Evolutionary conservation across 2,888 invertebrate species (phyloP).

Genomic region (Poecilobothrus nobilitatus): DNA sequence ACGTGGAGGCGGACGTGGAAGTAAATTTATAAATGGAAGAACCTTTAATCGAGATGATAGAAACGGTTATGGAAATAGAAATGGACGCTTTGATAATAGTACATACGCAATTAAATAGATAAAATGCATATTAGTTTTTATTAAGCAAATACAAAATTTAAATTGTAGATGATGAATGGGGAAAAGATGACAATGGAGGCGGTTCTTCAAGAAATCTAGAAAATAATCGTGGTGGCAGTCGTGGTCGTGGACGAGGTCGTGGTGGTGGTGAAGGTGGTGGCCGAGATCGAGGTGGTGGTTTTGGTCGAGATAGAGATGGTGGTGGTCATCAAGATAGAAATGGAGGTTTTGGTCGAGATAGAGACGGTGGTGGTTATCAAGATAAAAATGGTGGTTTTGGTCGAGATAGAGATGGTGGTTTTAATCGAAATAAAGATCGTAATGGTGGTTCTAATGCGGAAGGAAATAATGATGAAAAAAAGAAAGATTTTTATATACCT

Average conservation of each 20-base stretch:
- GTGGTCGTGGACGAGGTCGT: slow-evolving; percentile 21
- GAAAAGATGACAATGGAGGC: no score
- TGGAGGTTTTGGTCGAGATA: slow-evolving; percentile 37
- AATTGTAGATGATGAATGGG: slow-evolving; percentile 14
- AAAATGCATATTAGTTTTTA: no score
- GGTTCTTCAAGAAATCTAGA: no score
- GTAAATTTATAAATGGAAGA: slow-evolving; percentile 14
- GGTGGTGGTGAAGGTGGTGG: slow-evolving; percentile 23
- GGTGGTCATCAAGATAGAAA: slow-evolving; percentile 29
- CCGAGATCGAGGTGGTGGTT: slow-evolving; percentile 20
- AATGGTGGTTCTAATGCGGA: slow-evolving; percentile 18
- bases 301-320: neutral
- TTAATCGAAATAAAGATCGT: slow-evolving; percentile 17
- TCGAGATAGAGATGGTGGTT: slow-evolving; percentile 13
- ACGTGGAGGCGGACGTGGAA: slow-evolving; percentile 37
- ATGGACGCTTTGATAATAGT: neutral
- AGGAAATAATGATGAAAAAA: slow-evolving; percentile 42
- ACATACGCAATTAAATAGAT: no score
- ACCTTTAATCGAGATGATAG: slow-evolving; percentile 11
- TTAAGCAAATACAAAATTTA: neutral
- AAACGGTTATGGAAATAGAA: slow-evolving; percentile 15
- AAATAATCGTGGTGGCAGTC: slow-evolving; percentile 24
- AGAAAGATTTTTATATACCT: slow-evolving; percentile 61
- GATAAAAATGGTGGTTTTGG: slow-evolving; percentile 25
- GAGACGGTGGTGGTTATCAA: slow-evolving; percentile 27